These are phyloP conservation scores for Pissodes strobi DNA, from an alignment of 1,140 invertebrate species.

Conservation along the genomic window DNA sequence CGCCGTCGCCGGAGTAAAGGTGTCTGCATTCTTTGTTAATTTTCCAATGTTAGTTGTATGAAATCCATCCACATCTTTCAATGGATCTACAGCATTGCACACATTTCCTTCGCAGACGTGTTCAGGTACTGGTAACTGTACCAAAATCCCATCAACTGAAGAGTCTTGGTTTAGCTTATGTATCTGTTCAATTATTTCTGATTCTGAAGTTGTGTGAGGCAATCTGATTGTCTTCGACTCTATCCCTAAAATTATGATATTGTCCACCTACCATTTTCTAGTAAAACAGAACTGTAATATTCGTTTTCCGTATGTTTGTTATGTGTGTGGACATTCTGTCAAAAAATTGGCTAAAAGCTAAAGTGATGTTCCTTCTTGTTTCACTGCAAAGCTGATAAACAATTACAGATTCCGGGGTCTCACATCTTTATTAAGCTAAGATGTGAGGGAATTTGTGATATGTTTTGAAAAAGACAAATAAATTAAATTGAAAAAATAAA, in stretches of 20 bases:
- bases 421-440: no score
- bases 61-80: constrained; percentile 93
- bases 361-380: no score
- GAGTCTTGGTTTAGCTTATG: constrained; percentile 70
- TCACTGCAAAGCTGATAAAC: no score
- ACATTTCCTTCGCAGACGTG: constrained; percentile 75
- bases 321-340: no score
- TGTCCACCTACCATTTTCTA: not conserved
- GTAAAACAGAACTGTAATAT: no score
- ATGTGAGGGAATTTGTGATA: no score
- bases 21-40: constrained; percentile 71
- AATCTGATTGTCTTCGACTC: constrained; percentile 57
- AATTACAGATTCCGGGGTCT: no score
- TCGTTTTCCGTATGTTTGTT: no score
- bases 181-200: constrained; percentile 69
- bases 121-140: constrained; percentile 82
- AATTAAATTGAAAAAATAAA: no score
- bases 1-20: constrained; percentile 86
- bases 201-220: constrained; percentile 61
- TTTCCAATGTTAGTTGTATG: constrained; percentile 79
- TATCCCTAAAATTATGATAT: constrained; percentile 56
- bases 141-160: constrained; percentile 79
- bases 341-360: no score
- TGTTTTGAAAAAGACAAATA: no score
- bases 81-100: constrained; percentile 77